Evolutionary conservation across 2,797 vertebrate species (phyloP).

Genomic region (Acomys russatus): DNA sequence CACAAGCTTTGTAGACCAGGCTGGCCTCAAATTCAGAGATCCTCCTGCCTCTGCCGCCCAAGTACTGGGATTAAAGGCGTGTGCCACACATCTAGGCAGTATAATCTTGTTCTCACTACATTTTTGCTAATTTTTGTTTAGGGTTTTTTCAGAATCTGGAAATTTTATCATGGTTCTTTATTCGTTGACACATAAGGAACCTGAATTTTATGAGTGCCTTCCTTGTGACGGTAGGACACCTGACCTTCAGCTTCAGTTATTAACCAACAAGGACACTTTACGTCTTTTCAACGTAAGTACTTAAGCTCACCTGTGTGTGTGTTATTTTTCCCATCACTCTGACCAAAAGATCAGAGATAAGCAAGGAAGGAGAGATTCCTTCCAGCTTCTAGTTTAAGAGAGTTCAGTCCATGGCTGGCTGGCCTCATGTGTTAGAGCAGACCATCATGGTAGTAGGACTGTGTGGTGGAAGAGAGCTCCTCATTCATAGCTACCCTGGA

Average conservation of each 20-base stretch:
- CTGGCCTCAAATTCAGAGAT: no score
- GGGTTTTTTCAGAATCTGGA: constrained; percentile 93
- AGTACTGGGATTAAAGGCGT: no score
- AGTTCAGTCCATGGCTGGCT: not conserved
- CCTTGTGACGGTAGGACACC: constrained; percentile 81
- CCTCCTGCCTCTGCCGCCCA: no score
- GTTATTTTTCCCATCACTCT: not conserved
- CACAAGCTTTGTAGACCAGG: no score
- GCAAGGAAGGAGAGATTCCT: not conserved
- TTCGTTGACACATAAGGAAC: constrained; percentile 92
- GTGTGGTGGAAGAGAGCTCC: not conserved
- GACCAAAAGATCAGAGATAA: not conserved
- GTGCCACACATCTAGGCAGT: not conserved
- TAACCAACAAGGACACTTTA: constrained; percentile 91
- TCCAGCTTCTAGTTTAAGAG: not conserved
- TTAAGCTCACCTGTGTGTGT: not conserved
- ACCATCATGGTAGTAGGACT: not conserved
- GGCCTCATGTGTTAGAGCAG: not conserved
- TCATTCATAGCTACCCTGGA: not conserved
- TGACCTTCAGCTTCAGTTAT: constrained; percentile 92
- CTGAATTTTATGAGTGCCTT: constrained; percentile 96
- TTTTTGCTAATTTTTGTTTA: constrained; percentile 81
- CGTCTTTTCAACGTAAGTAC: constrained; percentile 94
- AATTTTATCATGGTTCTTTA: constrained; percentile 95
- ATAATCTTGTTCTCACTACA: constrained; percentile 39